Conservation (phyloP, 1,140 invertebrate genomes). For the Metopolophium dirhodum region DNA sequence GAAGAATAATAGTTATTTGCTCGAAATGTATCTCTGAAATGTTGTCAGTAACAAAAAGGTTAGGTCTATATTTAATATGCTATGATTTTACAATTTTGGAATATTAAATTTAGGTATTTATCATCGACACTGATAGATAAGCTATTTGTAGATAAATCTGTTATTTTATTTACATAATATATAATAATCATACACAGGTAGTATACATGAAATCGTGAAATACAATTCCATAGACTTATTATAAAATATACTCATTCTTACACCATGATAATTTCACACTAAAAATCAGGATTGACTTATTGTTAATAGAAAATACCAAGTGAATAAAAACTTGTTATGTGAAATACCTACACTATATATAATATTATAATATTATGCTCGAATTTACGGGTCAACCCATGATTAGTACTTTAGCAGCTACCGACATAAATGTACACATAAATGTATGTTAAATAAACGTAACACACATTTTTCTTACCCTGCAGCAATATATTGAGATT, state of each 20-base stretch:
- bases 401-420: background rate
- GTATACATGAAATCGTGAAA: too few species aligned
- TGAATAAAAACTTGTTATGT: background rate
- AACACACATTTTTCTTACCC: background rate
- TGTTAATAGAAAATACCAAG: background rate
- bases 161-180: conserved; percentile 4
- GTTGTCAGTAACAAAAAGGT: background rate
- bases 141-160: background rate
- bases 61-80: background rate
- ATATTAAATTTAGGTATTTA: background rate
- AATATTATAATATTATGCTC: too few species aligned
- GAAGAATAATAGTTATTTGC: background rate
- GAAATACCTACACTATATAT: background rate
- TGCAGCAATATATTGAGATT: background rate
- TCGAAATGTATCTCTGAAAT: background rate
- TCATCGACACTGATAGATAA: background rate
- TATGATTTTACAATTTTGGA: background rate
- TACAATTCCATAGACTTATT: background rate
- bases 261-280: background rate
- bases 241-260: background rate
- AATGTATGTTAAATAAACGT: background rate
- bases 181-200: too few species aligned
- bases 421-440: too few species aligned
- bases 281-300: background rate
- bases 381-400: background rate